Conservation (phyloP, 2,113 vertebrate genomes). For the Dolichallabes microphthalmus region DNA sequence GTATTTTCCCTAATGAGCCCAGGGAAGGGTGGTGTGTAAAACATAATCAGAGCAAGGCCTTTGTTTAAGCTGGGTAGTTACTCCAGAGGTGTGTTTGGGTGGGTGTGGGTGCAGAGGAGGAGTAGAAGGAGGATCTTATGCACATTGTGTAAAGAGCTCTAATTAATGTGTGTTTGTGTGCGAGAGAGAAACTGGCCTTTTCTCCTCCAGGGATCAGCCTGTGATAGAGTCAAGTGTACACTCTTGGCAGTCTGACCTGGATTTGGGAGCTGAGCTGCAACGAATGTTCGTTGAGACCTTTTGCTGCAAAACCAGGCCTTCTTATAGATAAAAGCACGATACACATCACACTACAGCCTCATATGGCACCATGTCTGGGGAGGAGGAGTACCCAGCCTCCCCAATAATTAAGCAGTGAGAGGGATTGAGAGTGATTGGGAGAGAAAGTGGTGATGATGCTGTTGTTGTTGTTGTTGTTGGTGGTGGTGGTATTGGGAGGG, state of each 20-base stretch:
- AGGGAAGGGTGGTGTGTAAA: background rate
- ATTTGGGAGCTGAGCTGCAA: constrained; percentile 39
- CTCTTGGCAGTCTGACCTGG: constrained; percentile 50
- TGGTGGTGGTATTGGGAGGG: background rate
- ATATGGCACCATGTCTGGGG: constrained; percentile 52
- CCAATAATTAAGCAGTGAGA: constrained; percentile 72
- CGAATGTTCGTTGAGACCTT: constrained; percentile 37
- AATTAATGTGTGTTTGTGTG: constrained; percentile 44
- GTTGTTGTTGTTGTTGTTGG: background rate
- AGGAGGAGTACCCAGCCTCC: constrained; percentile 63
- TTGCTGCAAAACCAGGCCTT: constrained; percentile 25
- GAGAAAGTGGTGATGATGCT: constrained; percentile 19
- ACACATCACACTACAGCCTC: constrained; percentile 49
- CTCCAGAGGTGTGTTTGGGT: constrained; percentile 21
- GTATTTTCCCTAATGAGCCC: background rate
- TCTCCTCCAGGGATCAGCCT: constrained; percentile 29
- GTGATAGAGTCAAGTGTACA: constrained; percentile 17
- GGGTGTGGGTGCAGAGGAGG: constrained; percentile 26
- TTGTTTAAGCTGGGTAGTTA: constrained; percentile 8
- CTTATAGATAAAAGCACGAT: constrained; percentile 28
- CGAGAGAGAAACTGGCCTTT: constrained; percentile 25
- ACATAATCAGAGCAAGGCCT: background rate
- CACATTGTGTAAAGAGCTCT: constrained; percentile 49
- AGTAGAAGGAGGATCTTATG: constrained; percentile 21
- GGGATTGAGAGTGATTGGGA: constrained; percentile 17